These are phyloP conservation scores for Phaonia tiefii DNA, from an alignment of 2,888 invertebrate genomes.

Conservation along the genomic window DNA sequence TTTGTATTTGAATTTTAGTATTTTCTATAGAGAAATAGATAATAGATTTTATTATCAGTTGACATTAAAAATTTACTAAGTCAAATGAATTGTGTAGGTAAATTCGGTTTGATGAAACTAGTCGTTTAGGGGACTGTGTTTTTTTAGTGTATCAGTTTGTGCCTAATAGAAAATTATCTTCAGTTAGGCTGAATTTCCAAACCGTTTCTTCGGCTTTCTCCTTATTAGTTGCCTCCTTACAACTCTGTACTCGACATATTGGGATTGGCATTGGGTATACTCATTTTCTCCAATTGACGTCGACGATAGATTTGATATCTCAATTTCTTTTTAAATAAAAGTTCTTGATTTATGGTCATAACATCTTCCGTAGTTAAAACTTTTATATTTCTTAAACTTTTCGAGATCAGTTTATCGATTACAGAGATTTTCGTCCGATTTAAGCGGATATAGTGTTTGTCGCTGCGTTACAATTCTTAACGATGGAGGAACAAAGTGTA, in stretches of 20 bases:
- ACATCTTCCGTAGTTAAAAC: slow-evolving; percentile 70
- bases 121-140: no score
- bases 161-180: no score
- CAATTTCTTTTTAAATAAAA: slow-evolving; percentile 71
- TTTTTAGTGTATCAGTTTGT: no score
- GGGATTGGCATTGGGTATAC: slow-evolving; percentile 73
- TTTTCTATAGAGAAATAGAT: no score
- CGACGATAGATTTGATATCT: slow-evolving; percentile 70
- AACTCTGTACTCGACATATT: slow-evolving; percentile 50
- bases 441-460: slow-evolving; percentile 70
- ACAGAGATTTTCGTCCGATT: slow-evolving; percentile 72
- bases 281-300: slow-evolving; percentile 69
- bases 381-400: slow-evolving; percentile 70
- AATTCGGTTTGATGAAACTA: no score
- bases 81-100: no score
- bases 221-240: not conserved
- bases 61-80: no score
- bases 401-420: slow-evolving; percentile 71
- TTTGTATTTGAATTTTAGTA: no score
- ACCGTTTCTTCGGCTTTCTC: no score
- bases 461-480: slow-evolving; percentile 70
- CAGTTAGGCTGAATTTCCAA: no score
- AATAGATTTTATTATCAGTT: no score
- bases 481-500: slow-evolving; percentile 72
- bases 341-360: slow-evolving; percentile 71